These are phyloP conservation scores for Stenotaenia linearis DNA, from an alignment of 2,888 invertebrate species.

Conservation along the genomic window DNA sequence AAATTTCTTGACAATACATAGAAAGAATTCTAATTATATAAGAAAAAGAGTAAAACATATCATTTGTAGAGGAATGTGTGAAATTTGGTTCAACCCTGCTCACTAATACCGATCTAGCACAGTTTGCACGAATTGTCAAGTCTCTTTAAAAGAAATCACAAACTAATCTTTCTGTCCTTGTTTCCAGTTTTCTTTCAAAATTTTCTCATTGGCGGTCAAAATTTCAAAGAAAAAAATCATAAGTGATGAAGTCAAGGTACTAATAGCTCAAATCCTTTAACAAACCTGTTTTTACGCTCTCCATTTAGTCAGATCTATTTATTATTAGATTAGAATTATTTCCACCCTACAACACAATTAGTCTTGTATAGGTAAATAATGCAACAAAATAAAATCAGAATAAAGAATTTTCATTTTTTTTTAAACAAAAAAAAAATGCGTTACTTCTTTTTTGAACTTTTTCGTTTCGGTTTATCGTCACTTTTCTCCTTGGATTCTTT, in stretches of 20 bases:
- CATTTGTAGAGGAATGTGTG: background rate
- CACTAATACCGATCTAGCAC: background rate
- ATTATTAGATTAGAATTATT: background rate
- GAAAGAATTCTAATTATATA: background rate
- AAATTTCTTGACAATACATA: background rate
- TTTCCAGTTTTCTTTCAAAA: conserved; percentile 3
- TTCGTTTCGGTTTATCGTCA: background rate
- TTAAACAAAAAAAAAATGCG: background rate
- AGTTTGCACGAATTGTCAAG: background rate
- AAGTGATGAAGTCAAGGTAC: conserved; percentile 5
- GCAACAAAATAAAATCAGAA: background rate
- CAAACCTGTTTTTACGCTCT: background rate
- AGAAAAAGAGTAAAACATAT: background rate
- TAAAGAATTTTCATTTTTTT: background rate
- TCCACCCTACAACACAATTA: background rate
- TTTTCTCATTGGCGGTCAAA: conserved; percentile 9
- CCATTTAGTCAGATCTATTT: background rate
- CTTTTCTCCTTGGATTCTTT: background rate
- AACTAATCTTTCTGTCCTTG: background rate
- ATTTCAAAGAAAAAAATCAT: background rate
- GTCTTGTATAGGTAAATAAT: background rate
- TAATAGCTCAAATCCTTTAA: background rate
- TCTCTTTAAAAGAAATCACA: background rate
- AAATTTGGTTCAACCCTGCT: background rate
- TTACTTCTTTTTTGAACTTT: background rate